Base-by-base conservation (phyloP, 2,888 invertebrate genomes). In the Lasius platythorax region DNA sequence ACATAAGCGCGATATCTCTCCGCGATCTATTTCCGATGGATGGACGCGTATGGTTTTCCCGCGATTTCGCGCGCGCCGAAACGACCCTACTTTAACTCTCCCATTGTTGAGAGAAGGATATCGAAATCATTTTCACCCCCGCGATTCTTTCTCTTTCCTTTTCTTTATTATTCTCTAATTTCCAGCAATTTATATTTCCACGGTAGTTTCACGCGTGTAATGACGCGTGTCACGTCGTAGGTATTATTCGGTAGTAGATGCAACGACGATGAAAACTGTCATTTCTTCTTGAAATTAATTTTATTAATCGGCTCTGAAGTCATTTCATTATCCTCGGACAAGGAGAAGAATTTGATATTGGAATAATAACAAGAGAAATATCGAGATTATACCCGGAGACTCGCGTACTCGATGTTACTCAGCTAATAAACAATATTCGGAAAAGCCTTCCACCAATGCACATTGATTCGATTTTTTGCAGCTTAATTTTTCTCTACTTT, bases 11-110 rank as follows among this genome's bases (percentile, higher is more conserved):
- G 67, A 82, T 63, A 63, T 43, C 23, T 72, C 18, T n/a, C 4
- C 63, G 53, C 58, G 75, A 86, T 89, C 88, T 89, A 89, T 89
- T 89, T 89, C 84, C 83, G 87, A 83, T 83, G 84, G 66, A 83
- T 83, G 85, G 63, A 58, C 11, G 12, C 30, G 40, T 72, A 68
- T 61, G 78, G 5, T 70, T 72, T 33, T 37, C 53, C 28, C 66
- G 76, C 76, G 66, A 76, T 67, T 79, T 50, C 18, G 8, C 33
- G 43, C 67, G 50, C 53, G 6, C n/a, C 9, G 28, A n/a, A 58
- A 46, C n/a, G 8, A 4, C 30, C 5, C 56, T 15, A 18, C 18
- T 23, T 18, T 28, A 50, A 28, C 3, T n/a, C 53, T 43, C 30
- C 8, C 6, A 64, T 15, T 33, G 61, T 33, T 1, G 30, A 33